Conservation (phyloP, 2,113 vertebrate species). For the Leiothrix lutea region DNA sequence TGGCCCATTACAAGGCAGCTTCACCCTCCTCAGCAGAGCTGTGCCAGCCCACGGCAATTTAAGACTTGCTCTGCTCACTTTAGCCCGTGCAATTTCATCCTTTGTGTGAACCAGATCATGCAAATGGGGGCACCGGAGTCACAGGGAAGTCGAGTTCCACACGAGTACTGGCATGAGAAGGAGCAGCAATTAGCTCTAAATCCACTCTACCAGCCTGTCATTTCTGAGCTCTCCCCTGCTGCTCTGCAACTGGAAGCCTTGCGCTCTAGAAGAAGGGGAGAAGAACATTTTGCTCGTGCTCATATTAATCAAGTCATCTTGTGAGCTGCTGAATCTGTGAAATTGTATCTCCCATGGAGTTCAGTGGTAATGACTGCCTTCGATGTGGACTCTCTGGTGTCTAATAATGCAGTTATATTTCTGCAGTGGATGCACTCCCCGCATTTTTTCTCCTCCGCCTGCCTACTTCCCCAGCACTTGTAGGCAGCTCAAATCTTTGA, state of each 20-base stretch:
- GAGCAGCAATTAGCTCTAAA: conserved; percentile 13
- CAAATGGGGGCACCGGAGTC: not conserved
- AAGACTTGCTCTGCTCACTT: not conserved
- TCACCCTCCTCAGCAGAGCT: not conserved
- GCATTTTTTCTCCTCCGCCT: not conserved
- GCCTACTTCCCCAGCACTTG: not conserved
- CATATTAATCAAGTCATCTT: not conserved
- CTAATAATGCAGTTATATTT: not conserved
- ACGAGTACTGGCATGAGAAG: not conserved
- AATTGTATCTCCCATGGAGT: not conserved
- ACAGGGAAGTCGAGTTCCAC: not conserved
- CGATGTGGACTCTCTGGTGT: not conserved
- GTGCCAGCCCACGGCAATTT: not conserved
- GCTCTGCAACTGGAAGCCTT: not conserved
- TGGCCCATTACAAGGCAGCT: not conserved
- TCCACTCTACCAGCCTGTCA: not conserved
- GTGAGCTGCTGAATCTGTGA: conserved; percentile 10
- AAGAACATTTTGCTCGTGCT: conserved; percentile 5
- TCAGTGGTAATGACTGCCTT: not conserved
- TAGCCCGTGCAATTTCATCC: fast-evolving
- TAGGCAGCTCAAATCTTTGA: not conserved
- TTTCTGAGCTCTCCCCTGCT: not conserved
- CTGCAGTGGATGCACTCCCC: not conserved
- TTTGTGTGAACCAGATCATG: not conserved
- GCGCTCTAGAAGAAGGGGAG: not conserved